Conservation (phyloP, 2,888 invertebrate species). For the Drosophila vallismaia region DNA sequence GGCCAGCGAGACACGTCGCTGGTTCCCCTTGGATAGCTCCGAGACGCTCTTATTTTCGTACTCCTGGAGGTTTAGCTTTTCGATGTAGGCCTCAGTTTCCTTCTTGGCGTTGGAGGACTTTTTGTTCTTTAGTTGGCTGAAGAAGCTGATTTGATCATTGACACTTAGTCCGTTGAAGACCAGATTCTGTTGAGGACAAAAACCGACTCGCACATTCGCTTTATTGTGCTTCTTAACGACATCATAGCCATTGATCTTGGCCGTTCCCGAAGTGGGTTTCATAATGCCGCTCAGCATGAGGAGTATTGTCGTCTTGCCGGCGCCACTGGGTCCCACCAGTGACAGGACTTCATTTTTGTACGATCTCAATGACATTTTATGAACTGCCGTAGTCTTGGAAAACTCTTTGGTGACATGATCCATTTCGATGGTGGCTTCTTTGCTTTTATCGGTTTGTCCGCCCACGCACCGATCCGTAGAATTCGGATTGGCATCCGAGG, state of each 20-base stretch:
- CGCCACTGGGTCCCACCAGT: conserved; percentile 89
- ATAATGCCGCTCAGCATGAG: conserved; percentile 93
- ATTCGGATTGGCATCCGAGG: too few relatives aligned
- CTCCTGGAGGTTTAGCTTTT: conserved; percentile 86
- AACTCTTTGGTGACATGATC: conserved; percentile 86
- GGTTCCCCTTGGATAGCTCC: conserved; percentile 89
- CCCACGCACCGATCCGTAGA: neutral
- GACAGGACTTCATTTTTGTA: conserved; percentile 94
- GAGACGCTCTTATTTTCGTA: conserved; percentile 86
- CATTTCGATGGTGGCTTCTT: neutral
- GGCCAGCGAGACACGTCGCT: conserved; percentile 89
- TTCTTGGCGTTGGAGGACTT: conserved; percentile 84
- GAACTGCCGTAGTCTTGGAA: conserved; percentile 85
- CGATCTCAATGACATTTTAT: conserved; percentile 89
- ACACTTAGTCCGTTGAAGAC: conserved; percentile 92
- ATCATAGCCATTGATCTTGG: conserved; percentile 88
- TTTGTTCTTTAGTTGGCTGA: conserved; percentile 88
- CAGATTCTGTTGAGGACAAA: conserved; percentile 93
- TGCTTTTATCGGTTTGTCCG: neutral
- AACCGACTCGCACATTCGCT: conserved; percentile 88
- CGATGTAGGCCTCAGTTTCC: conserved; percentile 87
- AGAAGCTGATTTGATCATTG: conserved; percentile 91
- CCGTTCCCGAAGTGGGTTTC: conserved; percentile 87
- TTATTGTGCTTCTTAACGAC: conserved; percentile 86
- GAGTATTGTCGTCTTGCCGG: conserved; percentile 96